Base-by-base conservation (phyloP, 2,797 vertebrate genomes). In the Acropternis orthonyx region DNA sequence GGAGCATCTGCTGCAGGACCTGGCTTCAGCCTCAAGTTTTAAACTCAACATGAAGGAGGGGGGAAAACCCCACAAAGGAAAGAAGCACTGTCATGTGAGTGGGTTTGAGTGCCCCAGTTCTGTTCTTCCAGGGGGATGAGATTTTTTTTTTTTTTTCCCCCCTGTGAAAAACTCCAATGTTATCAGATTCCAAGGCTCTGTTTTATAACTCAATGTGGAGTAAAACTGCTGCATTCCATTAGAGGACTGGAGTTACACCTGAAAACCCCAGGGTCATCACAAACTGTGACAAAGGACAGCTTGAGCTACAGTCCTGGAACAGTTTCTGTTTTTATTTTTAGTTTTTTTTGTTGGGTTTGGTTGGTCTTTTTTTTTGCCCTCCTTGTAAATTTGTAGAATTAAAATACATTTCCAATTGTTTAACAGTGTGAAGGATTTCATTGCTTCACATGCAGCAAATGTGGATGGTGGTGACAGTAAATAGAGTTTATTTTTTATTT, bases 1-100 rank as follows among this genome's bases (percentile, higher is more conserved):
- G 99, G 99, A 46, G 99, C 98, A 0, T 99, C 99, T 3, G 99
- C 99, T 4, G 99, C 99, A 0, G 99, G 99, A 7, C 99, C 99
- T 1, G 99, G 99, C 44, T 99, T 99, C 97, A 99, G 99, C 97
- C 98, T 99, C 81, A 99, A 99, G 89, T 99, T 99, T 94, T 99
- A 92, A 98, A 77, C 59, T 58, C 32, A 3, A 1, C 18, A 0
- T 30, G n/a, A 32, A 44, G 37, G 51, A 21, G 3, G 7, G 6
- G 16, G 16, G 7, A 1, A 16, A 34, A 24, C 6, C n/a, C 43
- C 56, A n/a, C 6, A 37, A 17, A 32, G 23, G 32, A 23, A 24
- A 30, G 34, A 14, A 68, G 4, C 63, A 32, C 74, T 9, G 12
- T 88, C 19, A 46, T 4, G 82, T 92, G 89, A 93, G 95, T 93